phyloP scores from a whole-genome alignment of 1,140 invertebrate species.

The Drosophila leontia region DNA sequence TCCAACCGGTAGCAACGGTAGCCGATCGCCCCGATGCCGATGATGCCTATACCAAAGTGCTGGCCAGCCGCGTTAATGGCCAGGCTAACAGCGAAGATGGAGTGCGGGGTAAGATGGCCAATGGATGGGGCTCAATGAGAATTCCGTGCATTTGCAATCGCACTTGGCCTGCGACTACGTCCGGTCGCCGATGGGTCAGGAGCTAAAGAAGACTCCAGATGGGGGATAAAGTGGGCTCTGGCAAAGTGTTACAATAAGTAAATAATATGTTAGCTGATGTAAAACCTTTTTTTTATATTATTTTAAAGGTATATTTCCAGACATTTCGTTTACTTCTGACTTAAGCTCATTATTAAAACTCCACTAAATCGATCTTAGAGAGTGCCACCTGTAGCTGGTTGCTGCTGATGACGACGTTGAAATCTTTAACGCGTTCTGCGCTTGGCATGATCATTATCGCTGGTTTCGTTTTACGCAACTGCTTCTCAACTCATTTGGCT shows the following conservation, averaged over 20 bases:
- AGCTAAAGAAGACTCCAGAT: slow-evolving; percentile 38
- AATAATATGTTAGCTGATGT: too few species aligned
- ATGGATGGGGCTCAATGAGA: slow-evolving; percentile 68
- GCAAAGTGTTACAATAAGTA: background rate
- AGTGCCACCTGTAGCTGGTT: slow-evolving; percentile 22
- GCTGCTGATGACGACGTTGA: slow-evolving; percentile 74
- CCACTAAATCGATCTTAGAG: background rate
- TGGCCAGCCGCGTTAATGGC: slow-evolving; percentile 71
- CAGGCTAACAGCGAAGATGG: slow-evolving; percentile 39
- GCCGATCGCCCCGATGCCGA: slow-evolving; percentile 50
- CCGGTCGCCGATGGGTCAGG: slow-evolving; percentile 70
- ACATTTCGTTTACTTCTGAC: too few species aligned
- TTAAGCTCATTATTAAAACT: too few species aligned
- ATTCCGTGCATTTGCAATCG: slow-evolving; percentile 83
- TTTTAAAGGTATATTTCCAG: too few species aligned
- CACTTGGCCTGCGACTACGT: slow-evolving; percentile 76
- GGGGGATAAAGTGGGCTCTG: slow-evolving; percentile 11
- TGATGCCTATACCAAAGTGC: slow-evolving; percentile 45
- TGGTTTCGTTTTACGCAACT: slow-evolving; percentile 78
- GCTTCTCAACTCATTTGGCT: slow-evolving; percentile 78
- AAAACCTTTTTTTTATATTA: too few species aligned
- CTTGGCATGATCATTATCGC: slow-evolving; percentile 83
- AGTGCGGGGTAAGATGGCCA: slow-evolving; percentile 1
- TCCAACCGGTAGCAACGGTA: slow-evolving; percentile 74
- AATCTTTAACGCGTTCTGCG: slow-evolving; percentile 82